Conservation (phyloP, 2,888 invertebrate genomes). For the Polymixis flavicincta region DNA sequence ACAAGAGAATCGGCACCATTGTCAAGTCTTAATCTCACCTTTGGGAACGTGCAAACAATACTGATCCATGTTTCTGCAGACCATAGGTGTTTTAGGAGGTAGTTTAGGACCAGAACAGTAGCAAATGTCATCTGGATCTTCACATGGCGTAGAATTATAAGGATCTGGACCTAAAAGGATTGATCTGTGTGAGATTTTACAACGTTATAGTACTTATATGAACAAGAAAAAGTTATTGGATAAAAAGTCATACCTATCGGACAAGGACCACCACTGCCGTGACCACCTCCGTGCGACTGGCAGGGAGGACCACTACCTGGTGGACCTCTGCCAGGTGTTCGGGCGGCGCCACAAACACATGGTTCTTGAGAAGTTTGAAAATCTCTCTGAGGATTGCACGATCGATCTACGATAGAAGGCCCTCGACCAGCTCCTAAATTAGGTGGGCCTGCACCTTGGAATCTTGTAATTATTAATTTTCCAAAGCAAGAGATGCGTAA, state of each 20-base stretch:
- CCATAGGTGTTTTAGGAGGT: conserved; percentile 76
- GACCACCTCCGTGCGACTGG: conserved; percentile 41
- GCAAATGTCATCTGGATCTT: conserved; percentile 83
- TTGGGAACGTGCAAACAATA: conserved; percentile 87
- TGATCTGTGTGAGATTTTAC: not conserved
- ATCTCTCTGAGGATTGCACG: conserved; percentile 80
- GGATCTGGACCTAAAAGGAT: conserved; percentile 74
- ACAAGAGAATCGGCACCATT: too few species aligned
- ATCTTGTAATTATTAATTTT: conserved; percentile 92
- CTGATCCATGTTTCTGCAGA: conserved; percentile 84
- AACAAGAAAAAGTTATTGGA: not conserved
- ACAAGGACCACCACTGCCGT: conserved; percentile 71
- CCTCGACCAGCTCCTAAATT: conserved; percentile 72
- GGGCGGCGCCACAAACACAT: conserved; percentile 82
- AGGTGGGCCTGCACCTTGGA: conserved; percentile 87
- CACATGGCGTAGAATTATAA: conserved; percentile 83
- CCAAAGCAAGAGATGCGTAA: conserved; percentile 92
- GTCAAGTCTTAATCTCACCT: too few species aligned
- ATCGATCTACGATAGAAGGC: conserved; percentile 77
- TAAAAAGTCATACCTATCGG: conserved; percentile 73
- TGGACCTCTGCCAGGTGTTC: conserved; percentile 53
- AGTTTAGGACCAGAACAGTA: conserved; percentile 83
- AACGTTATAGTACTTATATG: not conserved
- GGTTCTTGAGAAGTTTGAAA: conserved; percentile 80
- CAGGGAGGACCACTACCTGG: conserved; percentile 61